Percentiles rank a stretch among this genome's conserved stretches.
Conservation (phyloP, 2,113 vertebrate species). For the Ia io region DNA sequence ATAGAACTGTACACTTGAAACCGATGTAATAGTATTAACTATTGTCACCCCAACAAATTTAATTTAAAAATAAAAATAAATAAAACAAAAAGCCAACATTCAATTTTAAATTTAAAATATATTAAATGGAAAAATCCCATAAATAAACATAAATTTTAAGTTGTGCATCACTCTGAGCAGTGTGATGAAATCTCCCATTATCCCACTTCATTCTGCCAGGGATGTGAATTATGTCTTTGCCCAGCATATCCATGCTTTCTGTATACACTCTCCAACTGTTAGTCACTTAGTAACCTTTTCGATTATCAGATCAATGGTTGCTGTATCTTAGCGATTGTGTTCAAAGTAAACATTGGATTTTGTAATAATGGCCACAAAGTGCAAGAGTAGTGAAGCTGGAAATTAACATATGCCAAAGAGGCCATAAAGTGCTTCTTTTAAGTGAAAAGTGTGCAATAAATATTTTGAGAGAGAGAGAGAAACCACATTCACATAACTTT, state of each 20-base stretch:
- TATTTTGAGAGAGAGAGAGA: neutral
- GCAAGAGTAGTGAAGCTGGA: no score
- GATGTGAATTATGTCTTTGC: neutral
- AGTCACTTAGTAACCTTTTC: neutral
- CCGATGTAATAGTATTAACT: neutral
- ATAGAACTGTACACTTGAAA: neutral
- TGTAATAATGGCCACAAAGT: neutral
- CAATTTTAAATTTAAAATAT: neutral
- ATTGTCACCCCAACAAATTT: neutral
- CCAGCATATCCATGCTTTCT: neutral
- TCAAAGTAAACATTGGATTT: neutral
- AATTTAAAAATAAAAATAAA: neutral
- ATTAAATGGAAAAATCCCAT: neutral
- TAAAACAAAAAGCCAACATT: neutral
- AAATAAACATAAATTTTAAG: neutral
- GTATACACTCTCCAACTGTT: neutral
- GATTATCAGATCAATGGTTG: neutral
- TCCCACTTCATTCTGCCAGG: neutral
- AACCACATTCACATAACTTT: neutral
- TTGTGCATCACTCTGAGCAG: neutral
- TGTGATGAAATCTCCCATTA: neutral
- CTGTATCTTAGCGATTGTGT: neutral
- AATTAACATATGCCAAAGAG: neutral
- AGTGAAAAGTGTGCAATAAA: neutral
- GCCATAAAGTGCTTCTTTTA: neutral